Evolutionary conservation across 2,113 vertebrate genomes (phyloP).

Genomic region (Mellivora capensis): DNA sequence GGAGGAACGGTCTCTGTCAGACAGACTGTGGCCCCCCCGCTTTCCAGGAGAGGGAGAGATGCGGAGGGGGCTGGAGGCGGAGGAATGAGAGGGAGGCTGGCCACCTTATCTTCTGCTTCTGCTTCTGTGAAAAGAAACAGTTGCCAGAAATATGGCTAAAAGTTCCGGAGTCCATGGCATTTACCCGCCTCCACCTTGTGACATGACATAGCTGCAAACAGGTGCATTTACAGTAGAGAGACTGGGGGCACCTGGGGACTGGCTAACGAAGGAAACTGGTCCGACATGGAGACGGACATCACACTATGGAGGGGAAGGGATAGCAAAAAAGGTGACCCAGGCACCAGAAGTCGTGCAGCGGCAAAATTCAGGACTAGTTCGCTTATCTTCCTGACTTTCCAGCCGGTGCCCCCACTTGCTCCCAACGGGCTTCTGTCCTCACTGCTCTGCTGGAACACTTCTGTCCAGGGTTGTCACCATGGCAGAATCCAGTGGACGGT

Average conservation of each 20-base stretch:
- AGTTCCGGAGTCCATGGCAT: not conserved
- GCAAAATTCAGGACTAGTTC: not conserved
- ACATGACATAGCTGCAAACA: not conserved
- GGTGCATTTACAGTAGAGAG: not conserved
- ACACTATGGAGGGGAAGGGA: not conserved
- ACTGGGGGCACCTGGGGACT: not conserved
- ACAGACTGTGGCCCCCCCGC: too few relatives aligned
- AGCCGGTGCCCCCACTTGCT: fast-evolving
- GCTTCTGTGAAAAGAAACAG: not conserved
- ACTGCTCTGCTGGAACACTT: not conserved
- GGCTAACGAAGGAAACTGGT: not conserved
- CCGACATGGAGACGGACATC: not conserved
- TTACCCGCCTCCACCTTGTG: not conserved
- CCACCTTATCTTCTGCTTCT: not conserved
- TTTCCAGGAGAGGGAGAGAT: not conserved
- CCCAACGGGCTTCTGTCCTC: not conserved
- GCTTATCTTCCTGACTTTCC: not conserved
- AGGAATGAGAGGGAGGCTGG: fast-evolving
- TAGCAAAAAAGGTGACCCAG: not conserved
- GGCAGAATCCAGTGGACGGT: not conserved
- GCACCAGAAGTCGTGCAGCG: not conserved
- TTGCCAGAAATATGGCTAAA: not conserved
- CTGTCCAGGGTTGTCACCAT: not conserved
- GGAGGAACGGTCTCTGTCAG: not conserved
- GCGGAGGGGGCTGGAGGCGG: not conserved